These are phyloP conservation scores for Apteryx owenii DNA, from an alignment of 2,113 vertebrate species.

Conservation along the genomic window DNA sequence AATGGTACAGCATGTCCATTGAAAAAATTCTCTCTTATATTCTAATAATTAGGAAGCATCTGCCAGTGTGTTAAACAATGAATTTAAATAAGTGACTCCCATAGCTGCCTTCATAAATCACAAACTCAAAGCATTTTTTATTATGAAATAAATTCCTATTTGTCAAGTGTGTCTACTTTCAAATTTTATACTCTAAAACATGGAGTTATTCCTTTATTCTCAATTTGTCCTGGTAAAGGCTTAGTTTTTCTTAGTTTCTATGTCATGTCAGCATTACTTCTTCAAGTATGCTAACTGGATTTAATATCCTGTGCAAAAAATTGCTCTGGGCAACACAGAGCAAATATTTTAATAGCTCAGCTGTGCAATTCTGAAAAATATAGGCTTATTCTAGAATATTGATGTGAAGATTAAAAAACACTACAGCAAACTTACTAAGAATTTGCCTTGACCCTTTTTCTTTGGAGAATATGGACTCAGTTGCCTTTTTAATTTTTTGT, in stretches of 20 bases:
- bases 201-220: not conserved
- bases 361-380: not conserved
- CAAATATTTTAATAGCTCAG: not conserved
- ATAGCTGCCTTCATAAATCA: not conserved
- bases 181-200: not conserved
- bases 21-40: constrained; percentile 4
- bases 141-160: constrained; percentile 18
- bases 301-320: constrained; percentile 2
- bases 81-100: constrained; percentile 32
- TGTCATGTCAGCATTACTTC: not conserved
- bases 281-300: not conserved
- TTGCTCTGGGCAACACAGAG: not conserved
- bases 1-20: not conserved
- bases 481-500: not conserved
- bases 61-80: not conserved
- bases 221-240: not conserved
- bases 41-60: constrained; percentile 46
- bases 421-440: not conserved
- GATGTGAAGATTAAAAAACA: not conserved
- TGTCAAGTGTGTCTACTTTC: not conserved
- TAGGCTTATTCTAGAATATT: not conserved
- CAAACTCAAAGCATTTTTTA: not conserved
- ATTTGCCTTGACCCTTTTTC: not conserved
- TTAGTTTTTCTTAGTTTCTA: not conserved
- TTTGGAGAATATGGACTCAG: not conserved